Base-by-base conservation (phyloP, 1,140 invertebrate genomes). In the Bombus huntii region DNA sequence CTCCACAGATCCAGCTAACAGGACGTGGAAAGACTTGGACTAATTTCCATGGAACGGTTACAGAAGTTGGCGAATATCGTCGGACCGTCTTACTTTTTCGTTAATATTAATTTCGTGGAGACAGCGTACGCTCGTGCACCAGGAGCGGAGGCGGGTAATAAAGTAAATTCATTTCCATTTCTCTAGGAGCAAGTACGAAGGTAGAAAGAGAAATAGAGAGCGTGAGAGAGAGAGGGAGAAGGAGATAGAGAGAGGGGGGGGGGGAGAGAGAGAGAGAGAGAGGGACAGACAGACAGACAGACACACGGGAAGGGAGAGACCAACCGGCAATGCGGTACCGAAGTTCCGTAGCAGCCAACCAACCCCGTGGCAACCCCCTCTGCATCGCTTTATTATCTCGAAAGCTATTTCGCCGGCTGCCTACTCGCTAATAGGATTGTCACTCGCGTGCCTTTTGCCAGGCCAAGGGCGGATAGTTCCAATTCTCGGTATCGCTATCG, bases 341-440 rank as follows among this genome's bases (percentile, higher is more conserved):
- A 66, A 85, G 84, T 87, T 87, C 86, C 71, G 62, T 77, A 59
- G 66, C 87, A 88, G 62, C 71, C 82, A 72, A 37, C 83, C 76
- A 80, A 76, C 85, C 85, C 85, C 79, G 34, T 39, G 34, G 71
- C 83, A 82, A 62, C 66, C 59, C 70, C 82, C 34, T 53, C 86
- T 66, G 59, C 85, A 47, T 81, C 88, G 82, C 81, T 90, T 90
- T 90, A 90, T 90, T 90, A 90, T 90, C 89, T 90, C 88, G 83
- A 86, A 90, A 90, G 89, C 87, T 90, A 90, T 90, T 88, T 88
- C 87, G 87, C 87, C 81, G 89, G 73, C 89, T 90, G 89, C 89
- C 89, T 90, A 90, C 77, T 90, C 89, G 81, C 87, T 90, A 90
- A 90, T 90, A 90, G 89, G 89, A 90, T 90, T 90, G 89, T 90